phyloP scores from a whole-genome alignment of 2,113 vertebrate genomes.

The Hyla sarda region DNA sequence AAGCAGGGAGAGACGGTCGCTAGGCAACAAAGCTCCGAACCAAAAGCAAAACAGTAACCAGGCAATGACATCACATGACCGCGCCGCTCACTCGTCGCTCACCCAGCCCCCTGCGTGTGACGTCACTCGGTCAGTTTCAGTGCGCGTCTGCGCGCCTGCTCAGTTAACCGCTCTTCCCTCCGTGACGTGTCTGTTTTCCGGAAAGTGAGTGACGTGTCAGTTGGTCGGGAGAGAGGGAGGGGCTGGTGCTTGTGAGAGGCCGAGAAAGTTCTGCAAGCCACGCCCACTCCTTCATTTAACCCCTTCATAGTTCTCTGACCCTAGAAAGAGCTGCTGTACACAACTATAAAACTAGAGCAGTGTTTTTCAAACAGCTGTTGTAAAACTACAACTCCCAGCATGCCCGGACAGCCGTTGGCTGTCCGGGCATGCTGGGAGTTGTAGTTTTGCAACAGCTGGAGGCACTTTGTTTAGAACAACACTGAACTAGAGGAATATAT shows the following conservation, averaged over 20 bases:
- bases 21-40: not conserved
- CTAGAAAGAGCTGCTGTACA: too few species aligned
- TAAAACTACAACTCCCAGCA: too few species aligned
- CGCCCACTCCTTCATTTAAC: not conserved
- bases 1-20: not conserved
- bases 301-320: not conserved
- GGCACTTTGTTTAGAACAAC: too few species aligned
- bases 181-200: constrained; percentile 48
- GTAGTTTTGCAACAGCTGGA: too few species aligned
- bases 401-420: too few species aligned
- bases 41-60: constrained; percentile 11
- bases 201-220: constrained; percentile 51
- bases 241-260: not conserved
- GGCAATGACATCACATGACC: constrained; percentile 4
- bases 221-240: not conserved
- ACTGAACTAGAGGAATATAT: too few species aligned
- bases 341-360: too few species aligned
- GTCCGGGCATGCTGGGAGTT: too few species aligned
- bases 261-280: constrained; percentile 36
- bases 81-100: not conserved
- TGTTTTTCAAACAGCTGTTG: too few species aligned
- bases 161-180: not conserved
- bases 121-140: not conserved
- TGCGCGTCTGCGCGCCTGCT: not conserved
- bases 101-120: not conserved